Percentiles rank a stretch among this genome's conserved stretches.
Conservation (phyloP, 2,113 vertebrate genomes). For the Hydrochoerus hydrochaeris region DNA sequence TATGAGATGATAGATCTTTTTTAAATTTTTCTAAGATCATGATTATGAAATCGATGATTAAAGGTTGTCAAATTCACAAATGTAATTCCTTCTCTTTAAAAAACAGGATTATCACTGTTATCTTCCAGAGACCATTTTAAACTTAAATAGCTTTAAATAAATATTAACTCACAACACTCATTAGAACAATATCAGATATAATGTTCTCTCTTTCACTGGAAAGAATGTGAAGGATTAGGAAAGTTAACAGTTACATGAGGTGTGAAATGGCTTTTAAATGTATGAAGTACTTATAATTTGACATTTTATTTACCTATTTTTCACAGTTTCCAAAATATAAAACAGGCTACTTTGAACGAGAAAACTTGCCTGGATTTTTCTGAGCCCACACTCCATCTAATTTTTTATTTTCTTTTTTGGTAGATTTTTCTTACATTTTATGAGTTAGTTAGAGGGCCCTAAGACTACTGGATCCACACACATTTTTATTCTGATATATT, state of each 20-base stretch:
- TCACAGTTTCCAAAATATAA: conserved; percentile 1
- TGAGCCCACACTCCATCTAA: background rate
- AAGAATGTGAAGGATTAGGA: conserved; percentile 34
- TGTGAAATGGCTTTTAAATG: background rate
- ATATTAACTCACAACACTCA: conserved; percentile 53
- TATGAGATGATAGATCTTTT: background rate
- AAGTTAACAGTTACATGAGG: background rate
- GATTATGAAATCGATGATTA: conserved; percentile 49
- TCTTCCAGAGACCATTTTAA: conserved; percentile 50
- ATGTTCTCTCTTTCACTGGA: conserved; percentile 9
- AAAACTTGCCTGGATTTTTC: conserved; percentile 24
- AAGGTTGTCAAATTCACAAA: conserved; percentile 6
- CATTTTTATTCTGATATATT: background rate
- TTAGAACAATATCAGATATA: conserved; percentile 42
- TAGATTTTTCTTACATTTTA: background rate
- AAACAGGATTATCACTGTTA: conserved; percentile 38
- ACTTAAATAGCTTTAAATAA: conserved; percentile 48
- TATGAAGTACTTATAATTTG: background rate
- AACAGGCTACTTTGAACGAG: background rate
- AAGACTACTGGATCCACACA: background rate
- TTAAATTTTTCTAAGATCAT: conserved; percentile 18
- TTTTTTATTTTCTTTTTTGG: background rate
- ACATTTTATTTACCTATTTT: background rate
- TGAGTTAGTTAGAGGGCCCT: background rate
- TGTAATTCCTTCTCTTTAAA: conserved; percentile 7